Base-by-base conservation (phyloP, 2,888 invertebrate genomes). In the Achlya flavicornis region DNA sequence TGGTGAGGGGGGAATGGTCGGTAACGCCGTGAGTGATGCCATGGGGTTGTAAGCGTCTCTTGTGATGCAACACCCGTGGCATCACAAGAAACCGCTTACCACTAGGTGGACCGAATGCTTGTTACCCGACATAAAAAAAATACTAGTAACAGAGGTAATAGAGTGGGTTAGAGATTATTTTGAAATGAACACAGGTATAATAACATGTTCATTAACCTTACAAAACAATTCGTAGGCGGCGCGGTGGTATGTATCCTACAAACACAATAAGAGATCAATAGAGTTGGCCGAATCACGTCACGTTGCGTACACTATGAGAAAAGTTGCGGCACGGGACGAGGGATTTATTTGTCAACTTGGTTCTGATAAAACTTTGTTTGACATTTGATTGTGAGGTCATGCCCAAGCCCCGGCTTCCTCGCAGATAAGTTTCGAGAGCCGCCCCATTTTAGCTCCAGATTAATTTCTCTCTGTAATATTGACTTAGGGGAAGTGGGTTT, bases 301-400 rank as follows among this genome's bases (percentile, higher is more conserved):
- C 80, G 67, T 72, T 76, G 79, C 81, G 82, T 80, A 76, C 76
- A 76, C 89, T 89, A 90, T 86, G 87, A 86, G 89, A 86, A 91
- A 92, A 92, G 87, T 92, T 91, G 68, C 70, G 69, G 77, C 77
- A 75, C 76, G 70, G 78, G 73, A 79, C 81, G 81, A 79, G 77
- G 88, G 86, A 91, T 92, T 92, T 92, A 93, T 92, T 92, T 92
- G 91, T 92, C 91, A 90, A 92, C 91, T 92, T 92, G 80, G 78
- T 77, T 82, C 86, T 86, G 92, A 92, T 92, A 92, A 93, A 93
- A 93, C 83, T 93, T 92, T 86, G 87, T 90, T 90, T 88, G 91
- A 88, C 89, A 84, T 91, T 89, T 90, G 91, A 91, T 92, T 92
- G 91, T 88, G 84, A 86, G 90, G 89, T 88, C 91, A 87, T 86